Base-by-base conservation (phyloP, 2,888 invertebrate genomes). In the Campoletis raptor region DNA sequence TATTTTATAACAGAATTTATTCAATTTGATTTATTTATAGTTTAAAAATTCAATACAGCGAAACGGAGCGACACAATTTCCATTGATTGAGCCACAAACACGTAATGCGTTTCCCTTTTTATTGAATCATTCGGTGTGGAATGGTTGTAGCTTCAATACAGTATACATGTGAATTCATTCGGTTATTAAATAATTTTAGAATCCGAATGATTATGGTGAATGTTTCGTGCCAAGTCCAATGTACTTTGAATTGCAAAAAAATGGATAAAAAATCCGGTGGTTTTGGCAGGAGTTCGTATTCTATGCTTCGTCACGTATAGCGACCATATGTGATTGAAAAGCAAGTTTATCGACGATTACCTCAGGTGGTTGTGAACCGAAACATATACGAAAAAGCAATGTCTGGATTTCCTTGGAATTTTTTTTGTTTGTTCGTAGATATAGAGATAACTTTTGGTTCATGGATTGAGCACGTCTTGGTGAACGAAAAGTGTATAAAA, bases 331-430 rank as follows among this genome's bases (percentile, higher is more conserved):
- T 81, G 81, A 85, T 85, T 85, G 85, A 85, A 85, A 81, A 72
- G 76, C 85, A 85, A 85, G 81, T 85, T 85, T 85, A 85, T 81
- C 85, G 81, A 85, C 81, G 77, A 85, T 85, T 85, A 85, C 80
- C 70, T 52, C 70, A 7, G 64, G 80, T 76, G 61, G 61, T 52
- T 80, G 40, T 24, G 24, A 64, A 52, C 64, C 37, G 42, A 2
- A 45, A 48, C 74, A 40, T 45, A 30, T 36, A 64, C 76, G 30
- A 61, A 30, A 24, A 18, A 48, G 45, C 40, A 66, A 40, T 36
- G 48, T 81, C 70, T 69, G 52, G 45, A 37, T 52, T 77, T 66
- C 9, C 48, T 48, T 30, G 10, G 15, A 40, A 45, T 45, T 15
- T 69, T 40, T 69, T n/a, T 37, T 30, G 30, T 30, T 30, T 30